Conservation (phyloP, 2,888 invertebrate species). For the Thera britannica region DNA sequence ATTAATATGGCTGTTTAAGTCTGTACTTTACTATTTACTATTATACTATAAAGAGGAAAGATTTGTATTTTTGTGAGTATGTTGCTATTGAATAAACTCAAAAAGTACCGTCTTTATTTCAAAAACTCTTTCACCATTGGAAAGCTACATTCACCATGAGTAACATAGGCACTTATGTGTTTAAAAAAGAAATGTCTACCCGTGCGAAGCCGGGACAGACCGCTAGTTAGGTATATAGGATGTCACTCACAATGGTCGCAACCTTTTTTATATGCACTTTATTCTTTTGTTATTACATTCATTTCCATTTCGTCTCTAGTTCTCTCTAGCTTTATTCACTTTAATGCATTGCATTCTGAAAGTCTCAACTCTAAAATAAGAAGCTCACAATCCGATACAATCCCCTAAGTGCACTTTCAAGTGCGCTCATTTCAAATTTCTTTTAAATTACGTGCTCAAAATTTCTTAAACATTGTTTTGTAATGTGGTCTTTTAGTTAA, state of each 20-base stretch:
- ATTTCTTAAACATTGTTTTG: constrained; percentile 23
- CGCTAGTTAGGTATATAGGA: too few relatives aligned
- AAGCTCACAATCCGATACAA: constrained; percentile 32
- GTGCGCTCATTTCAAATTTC: constrained; percentile 31
- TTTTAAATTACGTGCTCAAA: constrained; percentile 30
- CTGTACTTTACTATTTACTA: too few relatives aligned
- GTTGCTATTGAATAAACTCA: too few relatives aligned
- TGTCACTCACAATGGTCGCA: neutral
- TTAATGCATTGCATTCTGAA: constrained; percentile 24
- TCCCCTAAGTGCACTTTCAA: constrained; percentile 32
- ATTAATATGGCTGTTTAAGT: too few relatives aligned
- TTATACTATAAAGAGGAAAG: too few relatives aligned
- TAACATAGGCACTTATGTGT: too few relatives aligned
- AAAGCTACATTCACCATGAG: too few relatives aligned
- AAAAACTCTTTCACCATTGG: too few relatives aligned
- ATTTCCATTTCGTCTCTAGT: constrained; percentile 16
- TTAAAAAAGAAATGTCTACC: too few relatives aligned
- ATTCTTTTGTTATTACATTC: constrained; percentile 7
- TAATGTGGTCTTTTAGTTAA: neutral
- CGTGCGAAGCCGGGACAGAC: too few relatives aligned
- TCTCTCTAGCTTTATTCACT: constrained; percentile 24
- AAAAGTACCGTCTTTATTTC: too few relatives aligned
- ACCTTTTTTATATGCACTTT: neutral
- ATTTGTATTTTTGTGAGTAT: too few relatives aligned
- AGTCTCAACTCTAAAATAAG: constrained; percentile 24